Percentiles rank a stretch among this genome's conserved stretches.
Evolutionary conservation across 2,797 vertebrate genomes (phyloP).

Genomic region (Heliangelus exortis): DNA sequence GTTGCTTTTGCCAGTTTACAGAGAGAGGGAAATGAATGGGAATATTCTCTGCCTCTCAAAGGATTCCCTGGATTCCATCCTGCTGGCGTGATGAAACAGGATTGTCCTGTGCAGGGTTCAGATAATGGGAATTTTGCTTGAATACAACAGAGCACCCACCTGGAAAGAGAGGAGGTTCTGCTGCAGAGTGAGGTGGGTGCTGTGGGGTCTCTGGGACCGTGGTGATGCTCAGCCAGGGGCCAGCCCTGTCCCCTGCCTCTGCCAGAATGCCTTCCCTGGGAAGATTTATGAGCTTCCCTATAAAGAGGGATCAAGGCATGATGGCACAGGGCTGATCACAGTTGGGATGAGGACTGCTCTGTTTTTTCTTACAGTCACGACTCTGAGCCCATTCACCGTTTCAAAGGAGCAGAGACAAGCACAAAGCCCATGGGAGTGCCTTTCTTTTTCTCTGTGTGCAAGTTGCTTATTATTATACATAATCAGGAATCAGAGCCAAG

Average conservation of each 20-base stretch:
- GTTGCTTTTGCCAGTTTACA: background rate
- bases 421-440: background rate
- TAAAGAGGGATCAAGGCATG: background rate
- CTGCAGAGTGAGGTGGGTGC: background rate
- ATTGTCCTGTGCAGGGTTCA: background rate
- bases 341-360: background rate
- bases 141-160: too few relatives aligned
- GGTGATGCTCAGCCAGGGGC: background rate
- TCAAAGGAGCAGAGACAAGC: background rate
- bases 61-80: background rate
- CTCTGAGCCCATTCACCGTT: background rate
- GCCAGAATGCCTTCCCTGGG: background rate
- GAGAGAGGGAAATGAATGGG: background rate
- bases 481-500: background rate
- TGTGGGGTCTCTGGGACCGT: accelerated
- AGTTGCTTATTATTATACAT: background rate
- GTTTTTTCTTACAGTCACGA: background rate
- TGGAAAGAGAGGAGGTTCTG: background rate
- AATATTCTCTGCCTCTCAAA: background rate
- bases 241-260: background rate
- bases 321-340: background rate
- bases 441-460: background rate
- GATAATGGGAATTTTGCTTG: background rate
- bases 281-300: background rate
- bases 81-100: background rate